Evolutionary conservation across 2,113 vertebrate genomes (phyloP), one percentile per base, ranked within the genome.

Genomic region (Brevimyrus niger): DNA sequence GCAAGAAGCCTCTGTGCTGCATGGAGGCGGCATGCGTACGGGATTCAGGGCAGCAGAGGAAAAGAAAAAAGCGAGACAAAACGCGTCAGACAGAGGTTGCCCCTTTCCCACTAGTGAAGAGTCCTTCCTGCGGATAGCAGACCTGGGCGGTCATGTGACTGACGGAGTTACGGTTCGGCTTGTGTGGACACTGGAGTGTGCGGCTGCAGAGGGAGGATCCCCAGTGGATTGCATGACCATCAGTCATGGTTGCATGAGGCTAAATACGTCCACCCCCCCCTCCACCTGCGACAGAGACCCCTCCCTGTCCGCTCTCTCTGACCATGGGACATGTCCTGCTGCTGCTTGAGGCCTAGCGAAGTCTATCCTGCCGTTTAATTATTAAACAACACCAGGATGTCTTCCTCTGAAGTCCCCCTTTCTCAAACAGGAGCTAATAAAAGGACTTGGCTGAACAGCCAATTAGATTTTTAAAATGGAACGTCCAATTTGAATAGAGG

Each of bases 11-110:
- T 90, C 91, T 92, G 93, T 95, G 95, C 96, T 95, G 96, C 96
- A 95, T 93, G 95, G 96, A 96, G 96, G 96, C 96, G 96, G 95
- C 96, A 95, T 96, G 94, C 95, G 95, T 95, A 96, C 94, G 96
- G 94, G 92, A 94, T 96, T 93, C 46, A 85, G 53, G 76, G 27
- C 86, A 87, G 61, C 86, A 13, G 85, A 58, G 55, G 23, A 58
- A 58, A 58, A 23, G 21, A 23, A 92, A 90, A 90, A 90, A 92
- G 92, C 93, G 85, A 87, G 27, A 48, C 3, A 2, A 76, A 48
- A 23, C 19, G 91, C 87, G 88, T 91, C 89, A 93, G 92, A 91
- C 93, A 91, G 92, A 91, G 94, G 94, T 94, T 61, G 21, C 27
- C 27, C 38, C 31, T 85, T 35, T 38, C 21, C 11, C 23, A 21